A percentile compares a stretch with the other conserved stretches of the same genome.
Conservation (phyloP, 2,888 invertebrate species). For the Pseudococcus viburni region DNA sequence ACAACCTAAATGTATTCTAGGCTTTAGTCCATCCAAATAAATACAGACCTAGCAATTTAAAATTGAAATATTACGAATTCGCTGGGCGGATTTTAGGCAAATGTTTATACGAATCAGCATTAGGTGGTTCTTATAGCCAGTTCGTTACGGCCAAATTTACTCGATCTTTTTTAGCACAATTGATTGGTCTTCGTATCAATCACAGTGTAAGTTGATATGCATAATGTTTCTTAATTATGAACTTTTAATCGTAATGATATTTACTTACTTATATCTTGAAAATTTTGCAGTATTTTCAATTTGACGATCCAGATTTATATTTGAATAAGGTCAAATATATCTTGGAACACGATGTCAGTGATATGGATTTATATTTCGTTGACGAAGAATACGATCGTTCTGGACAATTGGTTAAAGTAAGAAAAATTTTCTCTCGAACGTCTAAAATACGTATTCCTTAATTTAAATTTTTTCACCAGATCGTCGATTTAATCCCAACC, state of each 20-base stretch:
- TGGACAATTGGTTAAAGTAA: conserved; percentile 82
- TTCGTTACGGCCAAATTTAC: conserved; percentile 92
- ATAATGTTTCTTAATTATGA: neutral
- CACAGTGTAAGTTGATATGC: conserved; percentile 80
- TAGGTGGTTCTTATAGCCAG: conserved; percentile 88
- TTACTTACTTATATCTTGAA: too few relatives aligned
- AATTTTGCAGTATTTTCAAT: conserved; percentile 86
- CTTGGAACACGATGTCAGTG: conserved; percentile 88
- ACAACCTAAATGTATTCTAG: conserved; percentile 68
- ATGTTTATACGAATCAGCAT: conserved; percentile 92
- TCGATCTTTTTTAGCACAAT: conserved; percentile 92
- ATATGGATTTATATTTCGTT: conserved; percentile 87
- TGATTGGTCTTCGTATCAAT: conserved; percentile 92
- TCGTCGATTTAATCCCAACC: conserved; percentile 86
- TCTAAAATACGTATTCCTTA: neutral
- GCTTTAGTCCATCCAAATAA: conserved; percentile 90
- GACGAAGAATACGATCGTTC: conserved; percentile 89
- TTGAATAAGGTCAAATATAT: conserved; percentile 94
- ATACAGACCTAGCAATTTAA: conserved; percentile 81
- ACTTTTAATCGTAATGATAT: neutral
- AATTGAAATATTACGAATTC: conserved; percentile 91
- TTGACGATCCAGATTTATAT: conserved; percentile 95
- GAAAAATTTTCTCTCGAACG: neutral
- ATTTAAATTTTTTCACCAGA: conserved; percentile 70
- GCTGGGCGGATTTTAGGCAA: conserved; percentile 95